Evolutionary conservation across 2,797 vertebrate species (phyloP), one percentile per base, ranked within the genome.

Genomic region (Pitangus sulphuratus): DNA sequence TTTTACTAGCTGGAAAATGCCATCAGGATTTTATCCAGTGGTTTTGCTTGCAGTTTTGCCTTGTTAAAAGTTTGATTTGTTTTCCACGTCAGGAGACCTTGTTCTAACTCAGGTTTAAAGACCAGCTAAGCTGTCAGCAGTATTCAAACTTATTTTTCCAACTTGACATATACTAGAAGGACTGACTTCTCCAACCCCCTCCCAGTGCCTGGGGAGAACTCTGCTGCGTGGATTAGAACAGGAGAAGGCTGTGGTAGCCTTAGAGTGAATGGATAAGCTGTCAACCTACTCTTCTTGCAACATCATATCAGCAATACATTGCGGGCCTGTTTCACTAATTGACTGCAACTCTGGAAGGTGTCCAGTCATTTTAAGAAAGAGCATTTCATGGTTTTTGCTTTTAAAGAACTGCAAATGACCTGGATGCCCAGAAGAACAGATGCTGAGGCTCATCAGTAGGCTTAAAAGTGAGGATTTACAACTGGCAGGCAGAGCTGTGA

Each of bases 11-110:
- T 93, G 57, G 82, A 84, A 95, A 92, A 95, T 87, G 22, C 40
- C 35, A 71, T 56, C 1, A 6, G 33, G 56, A 24, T 61, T 91
- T 88, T 95, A 76, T 44, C 9, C 54, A 79, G 74, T 74, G 20
- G 30, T 84, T 89, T 83, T 74, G 24, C 66, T 78, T 75, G 56
- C 56, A 60, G 19, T 89, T 93, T 77, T 89, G 54, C 71, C 70
- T 77, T 95, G 58, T 84, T 95, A 89, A 87, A 95, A 47, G 5
- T 66, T 57, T 92, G 58, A 82, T 96, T 90, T 86, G 31, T 89
- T 95, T 96, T 96, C 86, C 84, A 88, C 2, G 1, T 79, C 37
- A 54, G 75, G 39, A 87, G 54, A 75, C 21, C 60, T 70, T 71
- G 22, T 61, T 92, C 65, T 93, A 91, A 68, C 0, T 0, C 30